Percentiles rank a stretch among this genome's conserved stretches.
These are phyloP conservation scores for Cyanoliseus patagonus DNA, from an alignment of 2,113 vertebrate species.

Conservation along the genomic window DNA sequence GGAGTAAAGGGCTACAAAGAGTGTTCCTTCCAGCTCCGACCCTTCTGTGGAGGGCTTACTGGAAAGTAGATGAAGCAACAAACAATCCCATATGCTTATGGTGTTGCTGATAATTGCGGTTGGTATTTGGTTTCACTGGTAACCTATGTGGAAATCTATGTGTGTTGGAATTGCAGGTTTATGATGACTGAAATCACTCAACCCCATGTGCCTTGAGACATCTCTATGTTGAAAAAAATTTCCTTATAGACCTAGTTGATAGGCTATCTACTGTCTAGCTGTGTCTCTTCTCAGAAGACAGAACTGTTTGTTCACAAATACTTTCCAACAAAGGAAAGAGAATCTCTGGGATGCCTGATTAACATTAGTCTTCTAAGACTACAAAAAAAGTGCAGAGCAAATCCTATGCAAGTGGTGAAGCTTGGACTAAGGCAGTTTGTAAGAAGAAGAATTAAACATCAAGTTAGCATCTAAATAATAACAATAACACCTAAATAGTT, in stretches of 20 bases:
- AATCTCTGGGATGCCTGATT: neutral
- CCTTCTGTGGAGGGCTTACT: too few relatives aligned
- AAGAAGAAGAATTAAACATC: neutral
- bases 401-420: neutral
- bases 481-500: too few relatives aligned
- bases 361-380: neutral
- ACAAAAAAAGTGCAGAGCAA: neutral
- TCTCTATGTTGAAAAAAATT: neutral
- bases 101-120: too few relatives aligned
- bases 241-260: rapidly evolving
- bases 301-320: neutral
- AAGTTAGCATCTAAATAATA: neutral
- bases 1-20: neutral
- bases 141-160: too few relatives aligned
- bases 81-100: too few relatives aligned
- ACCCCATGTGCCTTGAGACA: too few relatives aligned
- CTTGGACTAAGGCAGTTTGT: neutral
- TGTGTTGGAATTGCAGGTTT: too few relatives aligned
- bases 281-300: neutral
- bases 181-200: too few relatives aligned
- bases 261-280: neutral
- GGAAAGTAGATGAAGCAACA: too few relatives aligned
- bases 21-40: neutral
- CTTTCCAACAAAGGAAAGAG: neutral
- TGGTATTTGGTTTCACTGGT: too few relatives aligned